Base-by-base conservation (phyloP, 1,140 invertebrate genomes). In the Lepidurus apus region DNA sequence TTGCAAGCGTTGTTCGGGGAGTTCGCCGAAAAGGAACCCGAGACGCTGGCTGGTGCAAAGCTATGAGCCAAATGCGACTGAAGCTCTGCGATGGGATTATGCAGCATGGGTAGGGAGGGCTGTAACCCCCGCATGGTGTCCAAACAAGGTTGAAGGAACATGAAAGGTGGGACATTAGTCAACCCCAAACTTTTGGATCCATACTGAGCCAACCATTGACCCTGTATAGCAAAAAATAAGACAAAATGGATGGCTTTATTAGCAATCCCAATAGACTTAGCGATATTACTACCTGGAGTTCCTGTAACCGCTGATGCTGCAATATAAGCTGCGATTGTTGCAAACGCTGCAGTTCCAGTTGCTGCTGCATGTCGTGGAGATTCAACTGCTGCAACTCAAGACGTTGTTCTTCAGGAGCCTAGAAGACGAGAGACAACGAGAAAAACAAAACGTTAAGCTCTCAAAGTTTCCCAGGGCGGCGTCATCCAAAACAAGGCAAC, bases 281-380 rank as follows among this genome's bases (percentile, higher is more conserved):
- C 34, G 34, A 34, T 34, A 34, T 34, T 34, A 34, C 34, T 65
- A 65, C 53, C 21, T 65, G 53, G 6, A 65, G 53, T 65, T 65
- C 53, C 13, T 65, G 53, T 65, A 65, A 17, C 53, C 53, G 53
- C 53, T 65, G 53, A 17, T 65, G 53, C 21, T 65, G 53, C 53
- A 65, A 65, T 13, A 65, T 13, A 21, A 65, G 17, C 21, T 65
- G 53, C 17, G 53, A 65, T 65, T 65, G 53, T 65, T 65, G 53
- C 53, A 65, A 13, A 21, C 53, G 53, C 53, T 65, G 53, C 13
- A 65, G 21, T 65, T 65, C 53, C 53, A 65, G 53, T 65, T 65
- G 53, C 53, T 65, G 53, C 13, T 65, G 53, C 53, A 65, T 65
- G 53, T 65, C 53, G 3, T 65, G 53, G 53, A 65, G 53, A 65